Conservation (phyloP, 2,888 invertebrate genomes). For the Lasius platythorax region DNA sequence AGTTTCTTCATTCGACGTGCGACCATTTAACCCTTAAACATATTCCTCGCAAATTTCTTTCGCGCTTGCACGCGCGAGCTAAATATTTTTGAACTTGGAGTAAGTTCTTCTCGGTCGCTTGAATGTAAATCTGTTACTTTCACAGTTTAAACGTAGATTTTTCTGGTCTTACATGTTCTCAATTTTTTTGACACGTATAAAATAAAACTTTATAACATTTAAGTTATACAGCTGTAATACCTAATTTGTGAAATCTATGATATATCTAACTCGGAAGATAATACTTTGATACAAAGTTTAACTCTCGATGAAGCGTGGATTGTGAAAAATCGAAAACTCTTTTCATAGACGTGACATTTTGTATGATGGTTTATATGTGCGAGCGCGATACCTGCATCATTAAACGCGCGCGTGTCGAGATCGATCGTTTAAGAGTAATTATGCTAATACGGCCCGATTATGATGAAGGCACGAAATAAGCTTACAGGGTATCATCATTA, state of each 20-base stretch:
- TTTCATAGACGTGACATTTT: slow-evolving; percentile 19
- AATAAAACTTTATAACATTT: slow-evolving; percentile 1
- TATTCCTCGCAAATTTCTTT: slow-evolving; percentile 42
- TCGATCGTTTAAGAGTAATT: slow-evolving; percentile 58
- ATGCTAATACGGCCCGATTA: slow-evolving; percentile 54
- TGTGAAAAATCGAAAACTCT: not conserved
- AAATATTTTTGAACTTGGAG: slow-evolving; percentile 38
- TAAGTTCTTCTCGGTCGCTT: not conserved
- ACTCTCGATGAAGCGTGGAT: not conserved
- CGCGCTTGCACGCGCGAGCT: not conserved
- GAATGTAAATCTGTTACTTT: slow-evolving; percentile 15
- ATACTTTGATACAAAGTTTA: slow-evolving; percentile 2
- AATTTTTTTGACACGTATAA: not conserved
- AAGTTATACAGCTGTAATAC: not conserved
- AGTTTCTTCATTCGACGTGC: slow-evolving; percentile 16
- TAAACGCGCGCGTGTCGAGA: slow-evolving; percentile 48
- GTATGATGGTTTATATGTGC: slow-evolving; percentile 2
- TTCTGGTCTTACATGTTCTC: not conserved
- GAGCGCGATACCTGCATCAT: slow-evolving; percentile 40
- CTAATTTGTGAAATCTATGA: not conserved
- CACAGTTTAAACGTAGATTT: slow-evolving; percentile 22
- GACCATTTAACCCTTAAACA: slow-evolving; percentile 35
- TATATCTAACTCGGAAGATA: not conserved
- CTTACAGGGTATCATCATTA: slow-evolving; percentile 55
- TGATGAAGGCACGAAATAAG: slow-evolving; percentile 55